These are phyloP conservation scores for Micrasema longulum DNA, from an alignment of 1,140 invertebrate species.

Conservation along the genomic window DNA sequence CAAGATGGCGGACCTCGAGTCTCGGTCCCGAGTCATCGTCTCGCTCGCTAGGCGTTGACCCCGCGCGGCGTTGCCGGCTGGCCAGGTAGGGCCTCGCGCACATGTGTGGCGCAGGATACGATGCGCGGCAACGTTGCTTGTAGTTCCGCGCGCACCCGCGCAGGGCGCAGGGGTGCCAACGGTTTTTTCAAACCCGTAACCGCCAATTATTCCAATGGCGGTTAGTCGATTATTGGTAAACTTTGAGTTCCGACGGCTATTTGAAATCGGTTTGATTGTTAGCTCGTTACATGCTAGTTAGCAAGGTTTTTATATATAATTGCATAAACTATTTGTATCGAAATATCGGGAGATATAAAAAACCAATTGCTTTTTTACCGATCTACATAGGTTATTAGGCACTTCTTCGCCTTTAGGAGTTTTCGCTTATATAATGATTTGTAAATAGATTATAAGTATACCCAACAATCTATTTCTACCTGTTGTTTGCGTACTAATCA, in stretches of 20 bases:
- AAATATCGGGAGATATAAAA: no score
- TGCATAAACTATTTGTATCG: constrained; percentile 5
- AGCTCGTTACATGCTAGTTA: constrained; percentile 23
- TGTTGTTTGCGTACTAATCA: no score
- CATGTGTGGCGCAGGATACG: neutral
- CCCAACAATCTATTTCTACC: no score
- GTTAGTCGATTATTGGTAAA: constrained; percentile 10
- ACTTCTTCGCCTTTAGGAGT: no score
- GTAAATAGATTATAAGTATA: no score
- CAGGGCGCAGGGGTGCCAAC: constrained; percentile 32
- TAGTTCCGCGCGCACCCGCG: constrained; percentile 24
- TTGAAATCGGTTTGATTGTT: constrained; percentile 33
- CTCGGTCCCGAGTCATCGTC: constrained; percentile 23
- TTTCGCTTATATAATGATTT: constrained; percentile 12
- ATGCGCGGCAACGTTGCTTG: constrained; percentile 8
- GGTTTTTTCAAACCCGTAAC: constrained; percentile 33
- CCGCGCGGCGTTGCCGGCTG: constrained; percentile 15
- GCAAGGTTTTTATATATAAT: constrained; percentile 19
- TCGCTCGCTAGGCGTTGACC: constrained; percentile 40
- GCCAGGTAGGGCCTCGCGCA: constrained; percentile 26
- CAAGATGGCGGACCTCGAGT: constrained; percentile 23
- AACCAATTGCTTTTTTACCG: constrained; percentile 10
- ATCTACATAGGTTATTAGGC: constrained; percentile 23
- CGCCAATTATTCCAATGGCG: constrained; percentile 37
- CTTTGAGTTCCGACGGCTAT: constrained; percentile 17